Evolutionary conservation across 2,888 invertebrate genomes (phyloP).

Genomic region (Desoria tigrina): DNA sequence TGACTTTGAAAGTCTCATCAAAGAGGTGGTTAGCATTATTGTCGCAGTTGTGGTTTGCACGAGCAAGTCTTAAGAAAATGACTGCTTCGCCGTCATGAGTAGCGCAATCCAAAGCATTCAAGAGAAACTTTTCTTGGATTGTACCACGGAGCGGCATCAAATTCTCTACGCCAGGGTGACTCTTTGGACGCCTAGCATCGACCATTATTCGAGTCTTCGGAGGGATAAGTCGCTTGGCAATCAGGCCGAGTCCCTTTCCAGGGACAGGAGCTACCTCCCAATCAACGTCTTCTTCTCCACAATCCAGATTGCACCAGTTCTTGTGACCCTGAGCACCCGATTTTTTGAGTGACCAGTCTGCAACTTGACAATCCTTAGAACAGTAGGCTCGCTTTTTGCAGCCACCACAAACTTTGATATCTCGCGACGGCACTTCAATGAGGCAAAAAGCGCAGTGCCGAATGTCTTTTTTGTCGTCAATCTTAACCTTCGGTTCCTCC

Average conservation of each 20-base stretch:
- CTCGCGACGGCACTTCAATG: neutral
- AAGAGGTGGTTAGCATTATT: constrained; percentile 11
- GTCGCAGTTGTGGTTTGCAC: constrained; percentile 21
- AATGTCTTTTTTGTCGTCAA: too few relatives aligned
- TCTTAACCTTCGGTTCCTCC: too few relatives aligned
- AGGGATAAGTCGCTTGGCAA: constrained; percentile 17
- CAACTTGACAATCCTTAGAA: constrained; percentile 20
- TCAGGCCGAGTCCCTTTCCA: constrained; percentile 25
- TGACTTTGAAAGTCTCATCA: constrained; percentile 12
- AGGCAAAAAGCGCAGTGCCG: constrained; percentile 29
- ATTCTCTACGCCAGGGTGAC: constrained; percentile 1
- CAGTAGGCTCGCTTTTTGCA: constrained; percentile 26
- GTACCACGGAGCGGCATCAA: constrained; percentile 17
- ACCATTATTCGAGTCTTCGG: constrained; percentile 21
- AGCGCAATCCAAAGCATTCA: constrained; percentile 3
- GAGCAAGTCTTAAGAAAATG: constrained; percentile 14
- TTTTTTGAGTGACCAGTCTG: constrained; percentile 19
- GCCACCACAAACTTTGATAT: constrained; percentile 17
- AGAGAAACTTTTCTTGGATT: neutral
- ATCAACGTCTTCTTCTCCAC: constrained; percentile 29
- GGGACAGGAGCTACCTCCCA: constrained; percentile 17
- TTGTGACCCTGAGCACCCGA: constrained; percentile 27
- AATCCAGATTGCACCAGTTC: constrained; percentile 26
- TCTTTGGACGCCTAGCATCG: neutral
- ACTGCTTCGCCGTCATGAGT: neutral